Evolutionary conservation across 2,888 invertebrate species (phyloP).

Genomic region (Ectemnius lituratus): DNA sequence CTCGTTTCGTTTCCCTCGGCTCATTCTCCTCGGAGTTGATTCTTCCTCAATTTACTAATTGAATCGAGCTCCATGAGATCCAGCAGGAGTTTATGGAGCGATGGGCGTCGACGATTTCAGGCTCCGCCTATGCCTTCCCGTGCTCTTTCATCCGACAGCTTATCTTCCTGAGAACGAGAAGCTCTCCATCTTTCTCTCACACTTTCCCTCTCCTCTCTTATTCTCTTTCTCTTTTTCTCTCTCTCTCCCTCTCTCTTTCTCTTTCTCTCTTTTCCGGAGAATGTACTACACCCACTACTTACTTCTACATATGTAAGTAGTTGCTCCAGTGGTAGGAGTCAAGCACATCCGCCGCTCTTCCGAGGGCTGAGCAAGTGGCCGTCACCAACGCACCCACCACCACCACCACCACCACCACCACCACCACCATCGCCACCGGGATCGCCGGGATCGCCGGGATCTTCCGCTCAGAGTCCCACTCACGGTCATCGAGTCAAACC

Average conservation of each 20-base stretch:
- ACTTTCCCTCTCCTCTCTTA: not conserved
- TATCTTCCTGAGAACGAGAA: not conserved
- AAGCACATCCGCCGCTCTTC: too few species aligned
- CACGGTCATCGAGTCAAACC: too few species aligned
- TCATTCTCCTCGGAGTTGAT: conserved; percentile 7
- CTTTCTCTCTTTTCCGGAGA: not conserved
- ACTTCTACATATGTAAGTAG: too few species aligned
- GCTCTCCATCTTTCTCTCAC: not conserved
- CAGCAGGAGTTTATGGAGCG: conserved; percentile 2
- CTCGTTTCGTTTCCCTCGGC: conserved; percentile 18
- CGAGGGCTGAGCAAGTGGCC: too few species aligned
- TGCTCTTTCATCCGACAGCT: too few species aligned
- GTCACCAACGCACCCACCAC: too few species aligned
- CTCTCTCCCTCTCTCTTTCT: not conserved
- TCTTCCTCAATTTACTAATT: conserved; percentile 73
- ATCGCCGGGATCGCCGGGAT: too few species aligned
- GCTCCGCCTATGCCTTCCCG: conserved; percentile 48
- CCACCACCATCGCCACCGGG: too few species aligned
- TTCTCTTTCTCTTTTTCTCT: not conserved
- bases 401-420: too few species aligned
- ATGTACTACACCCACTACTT: conserved; percentile 43
- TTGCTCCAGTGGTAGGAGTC: too few species aligned
- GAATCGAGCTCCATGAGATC: conserved; percentile 55
- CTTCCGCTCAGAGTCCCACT: too few species aligned
- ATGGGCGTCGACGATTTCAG: conserved; percentile 47